Conservation (phyloP, 2,113 vertebrate genomes). For the Epinephelus lanceolatus region DNA sequence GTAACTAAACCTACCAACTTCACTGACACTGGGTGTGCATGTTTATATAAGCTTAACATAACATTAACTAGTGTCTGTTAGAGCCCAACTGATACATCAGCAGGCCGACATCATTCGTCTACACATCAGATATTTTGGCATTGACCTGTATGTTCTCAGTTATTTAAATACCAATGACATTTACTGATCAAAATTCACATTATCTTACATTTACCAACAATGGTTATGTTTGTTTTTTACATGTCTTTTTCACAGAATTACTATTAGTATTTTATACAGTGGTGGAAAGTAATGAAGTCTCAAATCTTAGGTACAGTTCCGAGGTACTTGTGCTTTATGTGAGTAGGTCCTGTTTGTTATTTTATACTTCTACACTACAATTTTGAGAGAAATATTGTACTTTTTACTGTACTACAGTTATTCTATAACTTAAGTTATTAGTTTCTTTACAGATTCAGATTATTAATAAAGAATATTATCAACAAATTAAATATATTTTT, state of each 20-base stretch:
- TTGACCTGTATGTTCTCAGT: background rate
- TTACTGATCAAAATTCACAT: background rate
- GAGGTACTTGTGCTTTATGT: no score
- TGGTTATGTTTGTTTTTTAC: background rate
- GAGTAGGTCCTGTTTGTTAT: no score
- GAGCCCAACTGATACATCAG: constrained; percentile 19
- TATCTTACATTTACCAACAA: background rate
- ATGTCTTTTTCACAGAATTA: background rate
- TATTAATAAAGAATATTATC: no score
- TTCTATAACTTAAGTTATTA: no score
- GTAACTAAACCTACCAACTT: constrained; percentile 22
- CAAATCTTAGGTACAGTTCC: no score
- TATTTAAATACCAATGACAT: background rate
- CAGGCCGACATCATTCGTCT: background rate
- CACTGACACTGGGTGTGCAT: constrained; percentile 41
- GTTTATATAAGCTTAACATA: constrained; percentile 14
- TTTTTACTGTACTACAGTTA: no score
- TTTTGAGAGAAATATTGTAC: no score
- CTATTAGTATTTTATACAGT: no score
- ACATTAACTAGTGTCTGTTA: background rate
- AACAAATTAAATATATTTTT: no score
- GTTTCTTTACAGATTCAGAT: no score
- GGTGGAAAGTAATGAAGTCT: no score
- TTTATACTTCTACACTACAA: no score
- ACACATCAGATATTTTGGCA: background rate